phyloP scores from a whole-genome alignment of 2,888 invertebrate species.

The Luperina nickerlii region DNA sequence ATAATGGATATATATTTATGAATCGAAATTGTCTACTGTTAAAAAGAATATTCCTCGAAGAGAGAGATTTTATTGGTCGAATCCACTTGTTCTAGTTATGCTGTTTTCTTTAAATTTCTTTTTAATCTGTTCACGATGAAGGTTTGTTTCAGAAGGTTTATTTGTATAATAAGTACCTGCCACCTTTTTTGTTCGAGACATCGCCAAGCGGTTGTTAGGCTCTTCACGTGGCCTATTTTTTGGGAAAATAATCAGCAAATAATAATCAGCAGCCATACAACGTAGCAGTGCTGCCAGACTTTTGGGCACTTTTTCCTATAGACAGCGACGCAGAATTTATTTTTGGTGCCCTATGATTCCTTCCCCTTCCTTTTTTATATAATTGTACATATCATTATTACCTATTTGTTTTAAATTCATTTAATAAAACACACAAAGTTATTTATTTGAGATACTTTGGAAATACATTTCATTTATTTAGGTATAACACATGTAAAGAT shows the following conservation, averaged over 20 bases:
- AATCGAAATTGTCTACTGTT: background rate
- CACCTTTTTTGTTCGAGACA: too few relatives aligned
- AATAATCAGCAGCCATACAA: background rate
- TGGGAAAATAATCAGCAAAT: background rate
- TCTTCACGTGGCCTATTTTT: background rate
- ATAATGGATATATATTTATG: conserved; percentile 27
- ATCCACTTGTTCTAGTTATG: background rate
- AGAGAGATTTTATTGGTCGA: background rate
- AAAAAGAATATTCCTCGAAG: background rate
- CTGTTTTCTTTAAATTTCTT: background rate
- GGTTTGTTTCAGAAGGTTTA: background rate
- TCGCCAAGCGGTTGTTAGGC: too few relatives aligned
- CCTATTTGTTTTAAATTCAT: background rate
- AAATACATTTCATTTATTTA: conserved; percentile 5
- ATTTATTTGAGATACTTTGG: background rate
- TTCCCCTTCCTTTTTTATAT: too few relatives aligned
- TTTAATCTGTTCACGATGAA: too few relatives aligned
- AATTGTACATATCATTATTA: too few relatives aligned
- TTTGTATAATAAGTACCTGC: background rate
- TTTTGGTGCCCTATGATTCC: too few relatives aligned
- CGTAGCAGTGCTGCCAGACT: background rate
- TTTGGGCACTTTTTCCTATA: background rate
- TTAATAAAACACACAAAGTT: background rate
- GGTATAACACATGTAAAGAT: background rate
- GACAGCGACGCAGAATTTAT: background rate